Evolutionary conservation across 2,113 vertebrate species (phyloP).

Genomic region (Tragelaphus buxtoni): DNA sequence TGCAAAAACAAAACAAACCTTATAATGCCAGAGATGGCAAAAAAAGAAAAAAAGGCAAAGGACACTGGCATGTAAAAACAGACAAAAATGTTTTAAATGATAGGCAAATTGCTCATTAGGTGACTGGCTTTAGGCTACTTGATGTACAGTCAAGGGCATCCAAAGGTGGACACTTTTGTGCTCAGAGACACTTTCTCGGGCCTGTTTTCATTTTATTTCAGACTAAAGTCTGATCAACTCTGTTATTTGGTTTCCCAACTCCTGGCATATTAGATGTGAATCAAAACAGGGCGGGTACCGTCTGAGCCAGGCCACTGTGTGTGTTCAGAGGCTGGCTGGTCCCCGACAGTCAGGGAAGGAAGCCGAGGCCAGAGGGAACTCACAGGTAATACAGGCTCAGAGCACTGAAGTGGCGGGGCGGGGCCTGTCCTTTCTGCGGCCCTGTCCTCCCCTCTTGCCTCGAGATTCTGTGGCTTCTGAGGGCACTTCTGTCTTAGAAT

Average conservation of each 20-base stretch:
- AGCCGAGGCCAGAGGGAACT: neutral
- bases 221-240: slow-evolving; percentile 55
- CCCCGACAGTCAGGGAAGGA: neutral
- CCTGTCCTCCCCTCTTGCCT: neutral
- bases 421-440: neutral
- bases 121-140: slow-evolving; percentile 31
- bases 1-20: neutral
- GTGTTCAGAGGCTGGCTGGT: neutral
- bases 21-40: neutral
- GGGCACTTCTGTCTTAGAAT: neutral
- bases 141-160: neutral
- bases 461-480: neutral
- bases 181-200: neutral
- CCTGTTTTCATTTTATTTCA: slow-evolving; percentile 20
- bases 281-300: neutral
- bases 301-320: neutral
- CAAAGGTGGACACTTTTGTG: neutral
- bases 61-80: neutral
- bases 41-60: neutral
- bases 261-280: slow-evolving; percentile 38
- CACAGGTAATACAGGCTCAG: neutral
- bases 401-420: neutral
- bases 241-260: slow-evolving; percentile 42
- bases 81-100: neutral
- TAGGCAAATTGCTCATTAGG: neutral